Conservation (phyloP, 2,113 vertebrate species). For the Brachirus orientalis region DNA sequence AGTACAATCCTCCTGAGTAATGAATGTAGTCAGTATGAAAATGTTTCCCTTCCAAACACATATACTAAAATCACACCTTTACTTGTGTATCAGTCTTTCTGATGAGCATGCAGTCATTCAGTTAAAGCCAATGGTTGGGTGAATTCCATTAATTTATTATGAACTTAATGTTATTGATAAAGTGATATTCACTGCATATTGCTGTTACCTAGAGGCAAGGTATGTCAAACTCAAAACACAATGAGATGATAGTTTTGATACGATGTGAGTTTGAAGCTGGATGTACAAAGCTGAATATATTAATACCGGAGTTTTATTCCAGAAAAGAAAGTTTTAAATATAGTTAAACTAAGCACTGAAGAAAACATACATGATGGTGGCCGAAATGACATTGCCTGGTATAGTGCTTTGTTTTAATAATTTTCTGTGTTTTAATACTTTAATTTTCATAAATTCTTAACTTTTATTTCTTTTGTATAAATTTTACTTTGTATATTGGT, state of each 20-base stretch:
- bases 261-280: conserved; percentile 21
- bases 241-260: conserved; percentile 29
- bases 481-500: conserved; percentile 74
- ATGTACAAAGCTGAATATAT: conserved; percentile 44
- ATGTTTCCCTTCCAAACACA: background rate
- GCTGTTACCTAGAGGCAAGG: conserved; percentile 12
- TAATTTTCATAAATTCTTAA: conserved; percentile 49
- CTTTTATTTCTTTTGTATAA: conserved; percentile 53
- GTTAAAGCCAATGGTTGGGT: conserved; percentile 8
- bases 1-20: background rate
- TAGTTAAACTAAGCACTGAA: conserved; percentile 50
- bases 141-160: conserved; percentile 8
- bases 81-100: conserved; percentile 1
- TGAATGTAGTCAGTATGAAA: conserved; percentile 3
- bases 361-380: conserved; percentile 36
- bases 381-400: conserved; percentile 44
- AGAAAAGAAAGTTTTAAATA: conserved; percentile 59
- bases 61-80: background rate
- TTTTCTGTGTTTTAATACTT: conserved; percentile 48
- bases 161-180: conserved; percentile 14
- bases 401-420: conserved; percentile 67
- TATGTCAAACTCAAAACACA: conserved; percentile 28
- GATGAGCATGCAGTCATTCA: conserved; percentile 9
- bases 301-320: conserved; percentile 44
- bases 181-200: conserved; percentile 28